A percentile compares a stretch with the other conserved stretches of the same genome.
These are phyloP conservation scores for Desmodus rotundus DNA, from an alignment of 2,113 vertebrate genomes.

Conservation along the genomic window DNA sequence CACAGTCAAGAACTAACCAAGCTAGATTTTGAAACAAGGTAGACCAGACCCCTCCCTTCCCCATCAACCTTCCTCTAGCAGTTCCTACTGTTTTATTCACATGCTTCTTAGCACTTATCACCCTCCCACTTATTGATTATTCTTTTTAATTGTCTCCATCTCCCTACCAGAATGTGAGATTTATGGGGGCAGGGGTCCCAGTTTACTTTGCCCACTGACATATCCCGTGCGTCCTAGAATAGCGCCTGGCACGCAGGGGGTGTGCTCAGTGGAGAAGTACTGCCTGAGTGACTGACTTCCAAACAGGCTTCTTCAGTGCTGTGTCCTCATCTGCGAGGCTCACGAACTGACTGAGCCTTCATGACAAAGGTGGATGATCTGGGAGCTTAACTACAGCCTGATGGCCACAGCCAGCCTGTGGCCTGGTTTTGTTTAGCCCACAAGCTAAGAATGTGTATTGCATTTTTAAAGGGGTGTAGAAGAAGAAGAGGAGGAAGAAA, in stretches of 20 bases:
- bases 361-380: too few relatives aligned
- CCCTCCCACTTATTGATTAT: neutral
- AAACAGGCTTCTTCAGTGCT: too few relatives aligned
- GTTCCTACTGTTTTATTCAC: neutral
- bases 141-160: neutral
- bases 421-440: neutral
- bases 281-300: neutral
- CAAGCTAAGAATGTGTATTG: neutral
- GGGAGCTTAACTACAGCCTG: neutral
- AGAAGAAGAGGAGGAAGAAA: neutral
- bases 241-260: too few relatives aligned
- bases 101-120: neutral
- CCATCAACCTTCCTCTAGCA: neutral
- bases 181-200: neutral
- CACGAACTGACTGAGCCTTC: neutral
- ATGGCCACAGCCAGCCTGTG: neutral
- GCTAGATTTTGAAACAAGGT: neutral
- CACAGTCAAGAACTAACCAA: neutral
- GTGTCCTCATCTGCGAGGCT: neutral
- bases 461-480: neutral
- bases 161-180: neutral
- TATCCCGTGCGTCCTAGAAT: neutral
- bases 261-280: accelerated
- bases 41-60: neutral
- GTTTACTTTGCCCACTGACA: neutral